Percentiles rank a stretch among this genome's conserved stretches.
Conservation (phyloP, 2,797 vertebrate species). For the Liasis olivaceus region DNA sequence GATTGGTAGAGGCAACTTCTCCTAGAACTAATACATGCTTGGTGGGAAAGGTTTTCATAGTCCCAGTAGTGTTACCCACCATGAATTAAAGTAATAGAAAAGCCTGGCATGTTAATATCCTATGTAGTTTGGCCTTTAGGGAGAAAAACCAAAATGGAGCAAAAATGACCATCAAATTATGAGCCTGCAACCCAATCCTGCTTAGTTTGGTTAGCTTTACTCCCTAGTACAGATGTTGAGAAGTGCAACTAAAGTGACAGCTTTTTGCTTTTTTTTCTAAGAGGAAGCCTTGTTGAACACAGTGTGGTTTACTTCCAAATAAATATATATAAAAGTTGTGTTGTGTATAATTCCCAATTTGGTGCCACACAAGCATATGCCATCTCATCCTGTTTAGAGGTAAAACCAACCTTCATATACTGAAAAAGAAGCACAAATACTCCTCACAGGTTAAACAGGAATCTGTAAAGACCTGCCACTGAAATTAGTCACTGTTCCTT, state of each 20-base stretch:
- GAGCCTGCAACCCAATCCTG: not conserved
- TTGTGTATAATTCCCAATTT: not conserved
- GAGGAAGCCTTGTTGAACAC: not conserved
- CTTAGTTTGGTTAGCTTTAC: not conserved
- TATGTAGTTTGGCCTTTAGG: not conserved
- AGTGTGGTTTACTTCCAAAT: not conserved
- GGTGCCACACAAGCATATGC: not conserved
- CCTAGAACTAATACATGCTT: not conserved
- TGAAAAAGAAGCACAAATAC: not conserved
- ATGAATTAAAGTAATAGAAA: not conserved
- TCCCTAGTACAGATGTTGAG: not conserved
- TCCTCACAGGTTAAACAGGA: conserved; percentile 10
- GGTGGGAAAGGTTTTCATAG: not conserved
- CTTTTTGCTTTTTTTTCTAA: no score
- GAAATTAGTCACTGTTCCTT: not conserved
- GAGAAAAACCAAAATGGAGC: not conserved
- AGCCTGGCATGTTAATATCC: not conserved
- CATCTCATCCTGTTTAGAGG: not conserved
- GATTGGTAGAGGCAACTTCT: not conserved
- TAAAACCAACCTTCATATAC: not conserved
- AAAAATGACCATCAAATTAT: not conserved
- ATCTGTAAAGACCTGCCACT: not conserved
- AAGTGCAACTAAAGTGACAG: not conserved
- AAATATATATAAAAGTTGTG: not conserved
- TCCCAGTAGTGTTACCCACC: not conserved